Percentiles rank a stretch among this genome's conserved stretches.
phyloP scores from a whole-genome alignment of 2,888 invertebrate genomes.

The Cephus rjabovi region DNA sequence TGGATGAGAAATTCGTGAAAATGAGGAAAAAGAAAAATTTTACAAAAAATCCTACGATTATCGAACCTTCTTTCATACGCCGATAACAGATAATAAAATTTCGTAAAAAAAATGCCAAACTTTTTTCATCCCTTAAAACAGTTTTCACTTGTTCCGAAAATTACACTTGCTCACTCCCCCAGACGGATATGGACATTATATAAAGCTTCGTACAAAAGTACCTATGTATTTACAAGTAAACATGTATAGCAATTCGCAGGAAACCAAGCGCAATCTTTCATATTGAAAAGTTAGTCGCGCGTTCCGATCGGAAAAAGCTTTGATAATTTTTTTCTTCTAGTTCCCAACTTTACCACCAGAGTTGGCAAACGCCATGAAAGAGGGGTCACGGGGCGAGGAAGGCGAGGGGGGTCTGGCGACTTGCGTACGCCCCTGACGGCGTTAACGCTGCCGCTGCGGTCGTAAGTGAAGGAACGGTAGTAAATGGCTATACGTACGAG shows the following conservation, averaged over 20 bases:
- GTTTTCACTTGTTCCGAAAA: no score
- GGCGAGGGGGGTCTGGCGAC: neutral
- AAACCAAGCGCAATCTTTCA: constrained; percentile 43
- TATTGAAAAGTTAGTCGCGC: constrained; percentile 43
- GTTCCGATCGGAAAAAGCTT: constrained; percentile 8
- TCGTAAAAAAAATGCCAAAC: no score
- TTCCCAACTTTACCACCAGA: constrained; percentile 10
- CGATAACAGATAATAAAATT: no score
- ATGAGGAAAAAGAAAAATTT: no score
- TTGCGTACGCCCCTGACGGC: neutral
- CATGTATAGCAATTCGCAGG: constrained; percentile 21
- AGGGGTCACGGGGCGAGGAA: neutral
- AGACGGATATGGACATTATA: no score
- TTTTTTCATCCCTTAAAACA: no score
- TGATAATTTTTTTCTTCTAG: constrained; percentile 6
- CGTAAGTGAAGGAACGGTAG: neutral
- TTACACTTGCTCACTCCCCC: no score
- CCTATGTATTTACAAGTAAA: no score
- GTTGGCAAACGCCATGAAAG: neutral
- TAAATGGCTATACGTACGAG: neutral
- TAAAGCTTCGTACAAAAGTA: no score
- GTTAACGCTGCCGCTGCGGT: neutral
- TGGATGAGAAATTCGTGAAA: no score
- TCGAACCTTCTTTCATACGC: no score
- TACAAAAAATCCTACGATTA: no score